Evolutionary conservation across 2,113 vertebrate genomes (phyloP), one percentile per base, ranked within the genome.

Genomic region (Piliocolobus tephrosceles): DNA sequence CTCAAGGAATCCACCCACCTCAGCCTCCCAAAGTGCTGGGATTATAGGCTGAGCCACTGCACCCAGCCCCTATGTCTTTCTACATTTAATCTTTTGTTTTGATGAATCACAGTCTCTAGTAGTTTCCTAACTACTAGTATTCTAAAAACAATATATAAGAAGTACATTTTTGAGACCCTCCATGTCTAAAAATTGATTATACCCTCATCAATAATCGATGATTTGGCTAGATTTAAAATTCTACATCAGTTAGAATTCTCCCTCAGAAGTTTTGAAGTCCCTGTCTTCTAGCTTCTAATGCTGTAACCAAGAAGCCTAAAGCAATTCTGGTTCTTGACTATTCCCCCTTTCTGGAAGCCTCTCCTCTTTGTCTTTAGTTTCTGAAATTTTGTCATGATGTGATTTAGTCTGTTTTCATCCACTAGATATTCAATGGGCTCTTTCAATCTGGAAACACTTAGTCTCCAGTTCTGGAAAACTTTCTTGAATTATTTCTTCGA

Each of bases 171-270:
- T 66, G 32, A 68, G 64, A 73, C 2, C 1, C 57, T 73, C 12
- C 11, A 6, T 55, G 43, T 91, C 32, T 40, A 25, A 92, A 84
- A 75, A 89, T 92, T 61, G 76, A 52, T 86, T 89, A 61, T 68
- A 43, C 9, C 0, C 16, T 52, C 27, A 43, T 35, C 40, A 50
- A n/a, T 78, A 88, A 57, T 20, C n/a, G 45, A 88, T 32, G 85
- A 2, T 75, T 94, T 52, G 38, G 20, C 18, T 80, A 68, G 47
- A 92, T 76, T 86, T 92, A 76, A 93, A 88, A 80, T 89, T 90
- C 86, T 81, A 76, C 43, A 20, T 81, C 47, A 86, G 79, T 76
- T 58, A 35, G 5, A 92, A 25, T 61, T 95, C 70, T 52, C 20
- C 6, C 40, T 52, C 35, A 70, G 55, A 78, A 82, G 68, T 89